Conservation (phyloP, 1,140 invertebrate species). For the Harlomillsia oculata region DNA sequence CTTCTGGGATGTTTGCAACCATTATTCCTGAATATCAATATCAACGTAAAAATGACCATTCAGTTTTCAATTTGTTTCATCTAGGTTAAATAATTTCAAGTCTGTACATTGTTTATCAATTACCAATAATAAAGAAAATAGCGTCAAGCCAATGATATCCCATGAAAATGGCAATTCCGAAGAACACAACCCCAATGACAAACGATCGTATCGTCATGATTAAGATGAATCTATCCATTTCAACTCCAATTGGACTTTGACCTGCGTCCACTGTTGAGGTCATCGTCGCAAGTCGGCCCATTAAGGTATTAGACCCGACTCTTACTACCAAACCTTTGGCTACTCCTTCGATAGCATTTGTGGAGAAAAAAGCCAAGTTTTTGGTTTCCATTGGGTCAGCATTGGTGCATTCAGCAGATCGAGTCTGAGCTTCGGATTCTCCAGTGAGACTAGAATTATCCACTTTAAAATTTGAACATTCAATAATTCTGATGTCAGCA, state of each 20-base stretch:
- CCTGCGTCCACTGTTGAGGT: constrained; percentile 61
- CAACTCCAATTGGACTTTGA: constrained; percentile 68
- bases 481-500: constrained; percentile 49
- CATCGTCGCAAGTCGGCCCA: constrained; percentile 71
- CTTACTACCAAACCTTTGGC: constrained; percentile 64
- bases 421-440: constrained; percentile 35
- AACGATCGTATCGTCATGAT: constrained; percentile 69
- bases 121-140: constrained; percentile 70
- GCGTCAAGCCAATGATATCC: constrained; percentile 59
- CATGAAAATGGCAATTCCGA: constrained; percentile 57
- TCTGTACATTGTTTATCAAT: no score
- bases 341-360: constrained; percentile 49
- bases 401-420: constrained; percentile 39
- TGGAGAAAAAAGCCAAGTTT: constrained; percentile 46
- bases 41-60: constrained; percentile 71
- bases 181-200: constrained; percentile 61
- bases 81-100: no score
- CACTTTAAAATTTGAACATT: constrained; percentile 25
- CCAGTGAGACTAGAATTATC: constrained; percentile 36
- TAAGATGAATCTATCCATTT: constrained; percentile 72
- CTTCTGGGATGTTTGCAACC: constrained; percentile 74
- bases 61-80: no score
- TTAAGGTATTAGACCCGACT: constrained; percentile 70
- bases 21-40: no score
- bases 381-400: constrained; percentile 35